phyloP scores from a whole-genome alignment of 2,797 vertebrate genomes.

The Vireo griseus region DNA sequence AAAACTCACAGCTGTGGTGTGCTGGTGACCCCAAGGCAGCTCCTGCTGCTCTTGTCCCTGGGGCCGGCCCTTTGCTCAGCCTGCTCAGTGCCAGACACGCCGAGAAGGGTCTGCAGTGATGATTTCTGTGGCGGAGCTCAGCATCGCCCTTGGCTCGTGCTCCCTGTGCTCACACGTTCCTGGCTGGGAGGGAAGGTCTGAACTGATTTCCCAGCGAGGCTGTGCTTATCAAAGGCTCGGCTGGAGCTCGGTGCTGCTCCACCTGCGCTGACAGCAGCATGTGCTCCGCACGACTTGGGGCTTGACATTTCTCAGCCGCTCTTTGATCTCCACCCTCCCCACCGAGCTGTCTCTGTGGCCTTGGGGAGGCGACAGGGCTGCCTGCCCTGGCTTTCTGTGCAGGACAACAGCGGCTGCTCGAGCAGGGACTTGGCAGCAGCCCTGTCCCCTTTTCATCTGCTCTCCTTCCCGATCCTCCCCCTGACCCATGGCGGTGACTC shows the following conservation, averaged over 20 bases:
- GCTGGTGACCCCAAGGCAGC: neutral
- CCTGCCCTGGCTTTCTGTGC: neutral
- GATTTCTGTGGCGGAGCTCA: neutral
- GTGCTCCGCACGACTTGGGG: fast-evolving
- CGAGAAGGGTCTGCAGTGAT: fast-evolving
- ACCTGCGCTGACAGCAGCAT: neutral
- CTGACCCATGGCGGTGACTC: fast-evolving
- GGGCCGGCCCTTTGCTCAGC: fast-evolving
- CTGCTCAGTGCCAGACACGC: fast-evolving
- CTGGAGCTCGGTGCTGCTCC: neutral
- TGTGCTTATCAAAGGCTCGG: neutral
- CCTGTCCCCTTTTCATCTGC: neutral
- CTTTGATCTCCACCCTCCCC: neutral
- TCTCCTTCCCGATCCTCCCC: neutral
- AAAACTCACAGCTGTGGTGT: fast-evolving
- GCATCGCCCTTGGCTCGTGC: fast-evolving
- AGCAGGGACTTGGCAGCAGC: neutral
- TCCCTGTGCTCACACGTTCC: neutral
- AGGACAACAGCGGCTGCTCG: fast-evolving
- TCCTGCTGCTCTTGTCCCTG: neutral
- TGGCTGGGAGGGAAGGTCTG: neutral
- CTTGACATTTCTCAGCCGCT: neutral
- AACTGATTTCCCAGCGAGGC: neutral
- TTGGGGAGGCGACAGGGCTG: neutral
- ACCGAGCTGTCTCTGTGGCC: neutral